These are phyloP conservation scores for Campaea margaritaria DNA, from an alignment of 2,888 invertebrate genomes.

Conservation along the genomic window DNA sequence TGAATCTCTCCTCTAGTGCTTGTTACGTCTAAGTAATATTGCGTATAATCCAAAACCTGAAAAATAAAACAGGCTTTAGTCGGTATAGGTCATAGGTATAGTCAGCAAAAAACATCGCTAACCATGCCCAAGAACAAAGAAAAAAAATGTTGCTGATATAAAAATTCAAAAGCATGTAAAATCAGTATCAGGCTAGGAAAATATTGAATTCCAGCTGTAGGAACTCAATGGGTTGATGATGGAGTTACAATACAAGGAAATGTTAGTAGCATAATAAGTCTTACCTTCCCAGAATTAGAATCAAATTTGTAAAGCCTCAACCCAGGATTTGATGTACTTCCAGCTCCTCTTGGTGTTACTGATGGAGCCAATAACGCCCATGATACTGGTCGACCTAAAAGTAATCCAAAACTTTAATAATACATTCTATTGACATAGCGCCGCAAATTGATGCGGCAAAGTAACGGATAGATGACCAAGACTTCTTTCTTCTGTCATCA, in stretches of 20 bases:
- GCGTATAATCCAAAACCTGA: conserved; percentile 94
- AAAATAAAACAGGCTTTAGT: conserved; percentile 19
- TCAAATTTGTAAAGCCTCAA: conserved; percentile 96
- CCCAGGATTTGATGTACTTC: conserved; percentile 95
- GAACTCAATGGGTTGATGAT: too few species aligned
- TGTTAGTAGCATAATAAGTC: background rate
- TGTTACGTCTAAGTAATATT: conserved; percentile 94
- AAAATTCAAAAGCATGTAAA: background rate
- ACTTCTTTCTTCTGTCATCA: background rate
- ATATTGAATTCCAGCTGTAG: too few species aligned
- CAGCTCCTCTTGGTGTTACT: conserved; percentile 93
- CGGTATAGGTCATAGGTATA: too few species aligned
- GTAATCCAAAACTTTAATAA: conserved; percentile 14
- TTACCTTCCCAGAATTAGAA: conserved; percentile 93
- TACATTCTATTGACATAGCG: background rate
- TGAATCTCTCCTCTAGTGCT: conserved; percentile 88
- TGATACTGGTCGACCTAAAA: conserved; percentile 91
- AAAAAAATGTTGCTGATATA: background rate
- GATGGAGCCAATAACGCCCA: conserved; percentile 96
- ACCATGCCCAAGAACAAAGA: too few species aligned
- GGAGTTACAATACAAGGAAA: too few species aligned
- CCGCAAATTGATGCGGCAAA: too few species aligned
- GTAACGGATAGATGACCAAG: background rate
- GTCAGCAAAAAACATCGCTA: too few species aligned
- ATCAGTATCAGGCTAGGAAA: background rate